Conservation (phyloP, 1,140 invertebrate species). For the Diabrotica undecimpunctata region DNA sequence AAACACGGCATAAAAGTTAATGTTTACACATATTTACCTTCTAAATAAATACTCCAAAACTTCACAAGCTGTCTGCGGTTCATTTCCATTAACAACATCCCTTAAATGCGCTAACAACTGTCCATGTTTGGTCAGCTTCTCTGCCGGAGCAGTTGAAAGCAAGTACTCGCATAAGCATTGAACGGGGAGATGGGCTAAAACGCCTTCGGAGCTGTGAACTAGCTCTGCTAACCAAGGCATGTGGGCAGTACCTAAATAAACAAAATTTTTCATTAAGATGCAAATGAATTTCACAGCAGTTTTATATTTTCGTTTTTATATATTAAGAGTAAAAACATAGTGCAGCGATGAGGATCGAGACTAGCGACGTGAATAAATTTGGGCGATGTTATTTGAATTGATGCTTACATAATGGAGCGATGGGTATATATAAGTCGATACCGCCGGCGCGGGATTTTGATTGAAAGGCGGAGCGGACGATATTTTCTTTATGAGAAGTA, state of each 20-base stretch:
- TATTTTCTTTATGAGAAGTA: too few species aligned
- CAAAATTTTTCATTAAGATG: background rate
- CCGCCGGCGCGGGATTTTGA: too few species aligned
- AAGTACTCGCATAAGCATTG: constrained; percentile 96
- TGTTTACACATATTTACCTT: constrained; percentile 43
- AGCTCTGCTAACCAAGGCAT: constrained; percentile 97
- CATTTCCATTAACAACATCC: constrained; percentile 59
- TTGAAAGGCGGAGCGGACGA: too few species aligned
- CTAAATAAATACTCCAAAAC: constrained; percentile 91
- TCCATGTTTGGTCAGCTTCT: constrained; percentile 69
- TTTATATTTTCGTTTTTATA: too few species aligned
- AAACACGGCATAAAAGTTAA: too few species aligned
- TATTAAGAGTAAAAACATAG: too few species aligned
- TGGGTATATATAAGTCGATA: too few species aligned
- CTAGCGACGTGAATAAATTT: too few species aligned
- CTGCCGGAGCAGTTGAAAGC: constrained; percentile 65
- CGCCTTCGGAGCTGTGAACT: constrained; percentile 86
- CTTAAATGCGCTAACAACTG: constrained; percentile 77
- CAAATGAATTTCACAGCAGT: too few species aligned
- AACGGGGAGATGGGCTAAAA: constrained; percentile 82
- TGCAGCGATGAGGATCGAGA: too few species aligned
- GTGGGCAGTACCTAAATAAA: constrained; percentile 63
- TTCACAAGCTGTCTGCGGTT: constrained; percentile 66
- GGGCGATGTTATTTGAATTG: too few species aligned
- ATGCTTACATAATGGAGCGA: too few species aligned